Conservation (phyloP, 2,888 invertebrate species). For the Sinohyriopsis cumingii region DNA sequence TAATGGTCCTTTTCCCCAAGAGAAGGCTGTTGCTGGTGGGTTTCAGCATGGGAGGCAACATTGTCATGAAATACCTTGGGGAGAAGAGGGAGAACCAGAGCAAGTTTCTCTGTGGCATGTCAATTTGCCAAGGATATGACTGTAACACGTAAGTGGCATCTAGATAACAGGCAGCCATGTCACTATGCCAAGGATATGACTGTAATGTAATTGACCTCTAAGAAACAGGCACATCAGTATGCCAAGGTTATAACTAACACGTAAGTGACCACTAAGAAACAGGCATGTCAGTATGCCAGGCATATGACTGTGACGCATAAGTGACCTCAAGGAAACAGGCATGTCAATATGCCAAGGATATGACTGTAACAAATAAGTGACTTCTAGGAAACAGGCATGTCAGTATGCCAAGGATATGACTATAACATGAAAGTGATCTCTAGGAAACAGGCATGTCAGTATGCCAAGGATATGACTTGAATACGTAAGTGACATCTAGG, state of each 20-base stretch:
- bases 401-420: slow-evolving; percentile 95
- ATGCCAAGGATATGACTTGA: slow-evolving; percentile 79
- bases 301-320: slow-evolving; percentile 88
- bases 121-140: slow-evolving; percentile 95
- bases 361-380: slow-evolving; percentile 87
- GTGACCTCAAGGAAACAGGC: slow-evolving; percentile 75
- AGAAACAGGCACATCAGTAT: slow-evolving; percentile 80
- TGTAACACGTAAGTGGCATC: slow-evolving; percentile 84
- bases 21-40: slow-evolving; percentile 89
- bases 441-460: too few species aligned
- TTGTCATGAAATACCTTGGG: slow-evolving; percentile 93
- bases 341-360: slow-evolving; percentile 91
- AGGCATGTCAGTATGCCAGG: too few species aligned
- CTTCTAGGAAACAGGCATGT: slow-evolving; percentile 73
- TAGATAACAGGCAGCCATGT: slow-evolving; percentile 80
- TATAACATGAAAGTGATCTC: slow-evolving; percentile 83
- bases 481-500: slow-evolving; percentile 80
- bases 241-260: slow-evolving; percentile 94
- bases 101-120: slow-evolving; percentile 87
- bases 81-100: slow-evolving; percentile 76
- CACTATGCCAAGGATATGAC: slow-evolving; percentile 95
- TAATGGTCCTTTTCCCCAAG: slow-evolving; percentile 82
- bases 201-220: slow-evolving; percentile 83
- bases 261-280: slow-evolving; percentile 75
- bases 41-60: slow-evolving; percentile 94